Evolutionary conservation across 2,113 vertebrate species (phyloP).

Genomic region (Micromys minutus): DNA sequence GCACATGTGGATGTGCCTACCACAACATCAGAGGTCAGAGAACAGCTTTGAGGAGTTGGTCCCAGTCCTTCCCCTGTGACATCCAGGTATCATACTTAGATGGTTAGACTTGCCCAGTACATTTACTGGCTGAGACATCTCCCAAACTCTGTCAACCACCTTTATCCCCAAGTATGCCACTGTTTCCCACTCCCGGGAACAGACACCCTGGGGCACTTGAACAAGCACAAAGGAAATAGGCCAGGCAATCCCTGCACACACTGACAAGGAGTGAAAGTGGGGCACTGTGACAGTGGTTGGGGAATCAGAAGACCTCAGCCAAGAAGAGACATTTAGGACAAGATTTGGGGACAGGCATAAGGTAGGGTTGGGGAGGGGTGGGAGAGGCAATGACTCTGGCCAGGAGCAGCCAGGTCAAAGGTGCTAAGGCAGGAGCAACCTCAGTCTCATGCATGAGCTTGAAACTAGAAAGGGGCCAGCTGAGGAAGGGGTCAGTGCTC

Average conservation of each 20-base stretch:
- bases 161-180: background rate
- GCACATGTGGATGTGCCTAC: too few species aligned
- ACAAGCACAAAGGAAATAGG: background rate
- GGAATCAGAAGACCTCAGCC: background rate
- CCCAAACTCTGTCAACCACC: background rate
- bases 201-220: background rate
- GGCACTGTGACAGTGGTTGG: background rate
- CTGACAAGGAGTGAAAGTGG: background rate
- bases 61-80: background rate
- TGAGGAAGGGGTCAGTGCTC: background rate
- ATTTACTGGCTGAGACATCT: background rate
- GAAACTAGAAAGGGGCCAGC: background rate
- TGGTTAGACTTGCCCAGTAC: background rate
- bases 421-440: background rate
- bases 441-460: background rate
- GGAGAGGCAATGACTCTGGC: background rate
- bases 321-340: background rate
- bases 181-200: background rate
- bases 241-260: background rate
- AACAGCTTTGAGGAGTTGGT: background rate
- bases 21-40: background rate
- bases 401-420: background rate
- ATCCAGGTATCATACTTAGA: background rate
- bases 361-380: accelerated
- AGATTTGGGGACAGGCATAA: background rate